These are phyloP conservation scores for Sylvia atricapilla DNA, from an alignment of 2,113 vertebrate genomes.

Conservation along the genomic window DNA sequence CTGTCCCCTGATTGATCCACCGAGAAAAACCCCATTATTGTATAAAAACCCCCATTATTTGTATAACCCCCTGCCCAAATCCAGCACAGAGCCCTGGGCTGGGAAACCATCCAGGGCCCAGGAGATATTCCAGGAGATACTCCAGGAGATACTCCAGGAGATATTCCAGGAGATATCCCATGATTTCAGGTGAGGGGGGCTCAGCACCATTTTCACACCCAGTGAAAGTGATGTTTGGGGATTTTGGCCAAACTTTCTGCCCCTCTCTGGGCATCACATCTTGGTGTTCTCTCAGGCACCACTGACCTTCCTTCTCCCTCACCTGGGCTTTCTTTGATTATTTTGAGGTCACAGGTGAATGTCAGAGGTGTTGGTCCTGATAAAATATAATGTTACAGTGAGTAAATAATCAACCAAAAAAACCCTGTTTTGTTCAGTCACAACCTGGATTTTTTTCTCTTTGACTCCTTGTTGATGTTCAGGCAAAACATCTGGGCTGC, in stretches of 20 bases:
- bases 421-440: neutral
- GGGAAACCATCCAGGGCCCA: neutral
- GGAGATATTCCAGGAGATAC: neutral
- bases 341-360: neutral
- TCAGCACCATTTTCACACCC: neutral
- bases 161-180: accelerated
- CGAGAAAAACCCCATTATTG: neutral
- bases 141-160: neutral
- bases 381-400: accelerated
- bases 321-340: neutral
- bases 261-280: neutral
- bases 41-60: too few relatives aligned
- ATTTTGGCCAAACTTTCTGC: neutral
- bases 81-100: neutral
- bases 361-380: neutral
- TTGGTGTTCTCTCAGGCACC: neutral
- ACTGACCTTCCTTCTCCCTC: neutral
- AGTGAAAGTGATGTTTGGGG: accelerated
- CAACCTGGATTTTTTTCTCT: neutral
- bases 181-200: accelerated
- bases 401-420: neutral
- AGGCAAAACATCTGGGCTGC: neutral
- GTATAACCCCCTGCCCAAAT: neutral
- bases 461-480: neutral
- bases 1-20: neutral